These are phyloP conservation scores for Sus cebifrons DNA, from an alignment of 2,797 vertebrate species.

Conservation along the genomic window DNA sequence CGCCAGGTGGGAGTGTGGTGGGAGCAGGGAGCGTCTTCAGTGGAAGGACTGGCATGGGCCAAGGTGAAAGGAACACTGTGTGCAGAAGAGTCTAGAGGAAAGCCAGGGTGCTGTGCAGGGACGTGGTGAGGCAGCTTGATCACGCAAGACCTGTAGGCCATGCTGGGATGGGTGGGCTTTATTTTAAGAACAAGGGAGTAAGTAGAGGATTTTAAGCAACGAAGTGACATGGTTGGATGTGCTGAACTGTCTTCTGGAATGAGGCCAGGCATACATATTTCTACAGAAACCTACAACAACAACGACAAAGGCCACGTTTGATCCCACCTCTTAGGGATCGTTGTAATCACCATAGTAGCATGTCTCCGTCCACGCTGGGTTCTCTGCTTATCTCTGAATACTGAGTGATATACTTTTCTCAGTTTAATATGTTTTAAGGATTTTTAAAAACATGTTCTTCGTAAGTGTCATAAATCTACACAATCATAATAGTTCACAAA, in stretches of 20 bases:
- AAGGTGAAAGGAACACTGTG: background rate
- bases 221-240: background rate
- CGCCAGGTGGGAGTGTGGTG: no score
- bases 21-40: background rate
- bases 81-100: background rate
- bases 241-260: background rate
- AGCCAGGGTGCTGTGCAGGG: background rate
- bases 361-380: background rate
- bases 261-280: background rate
- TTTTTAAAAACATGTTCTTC: background rate
- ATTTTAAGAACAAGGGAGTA: background rate
- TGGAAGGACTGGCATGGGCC: background rate
- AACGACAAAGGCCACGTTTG: background rate
- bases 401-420: background rate
- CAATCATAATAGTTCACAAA: background rate
- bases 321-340: background rate
- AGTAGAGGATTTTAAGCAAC: background rate
- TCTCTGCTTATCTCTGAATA: background rate
- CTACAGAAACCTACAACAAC: background rate
- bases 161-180: background rate
- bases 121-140: background rate
- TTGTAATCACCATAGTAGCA: no score
- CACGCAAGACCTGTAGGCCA: background rate
- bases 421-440: background rate
- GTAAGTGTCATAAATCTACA: background rate